Percentiles rank a stretch among this genome's conserved stretches.
phyloP scores from a whole-genome alignment of 2,113 vertebrate species.

The Thamnophis sirtalis region DNA sequence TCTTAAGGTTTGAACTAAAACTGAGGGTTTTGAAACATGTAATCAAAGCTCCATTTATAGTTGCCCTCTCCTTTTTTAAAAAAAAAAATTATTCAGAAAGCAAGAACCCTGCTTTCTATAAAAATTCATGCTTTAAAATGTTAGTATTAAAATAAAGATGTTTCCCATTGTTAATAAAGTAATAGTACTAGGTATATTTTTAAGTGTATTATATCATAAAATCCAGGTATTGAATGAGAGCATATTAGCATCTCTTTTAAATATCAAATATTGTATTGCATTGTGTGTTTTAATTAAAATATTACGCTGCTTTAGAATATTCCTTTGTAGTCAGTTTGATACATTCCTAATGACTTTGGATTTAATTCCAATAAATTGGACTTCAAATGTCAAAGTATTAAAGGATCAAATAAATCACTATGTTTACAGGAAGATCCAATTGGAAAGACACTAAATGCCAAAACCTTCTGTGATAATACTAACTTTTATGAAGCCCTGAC shows the following conservation, averaged over 20 bases:
- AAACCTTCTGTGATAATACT: neutral
- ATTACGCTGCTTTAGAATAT: conserved; percentile 27
- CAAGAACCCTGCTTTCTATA: neutral
- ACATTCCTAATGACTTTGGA: neutral
- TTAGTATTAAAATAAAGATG: neutral
- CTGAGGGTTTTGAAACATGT: neutral
- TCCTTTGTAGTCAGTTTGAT: conserved; percentile 17
- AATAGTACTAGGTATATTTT: neutral
- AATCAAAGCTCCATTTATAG: neutral
- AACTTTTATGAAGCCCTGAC: neutral
- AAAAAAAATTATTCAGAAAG: neutral
- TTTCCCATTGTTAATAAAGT: neutral
- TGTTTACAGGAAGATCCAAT: conserved; percentile 12
- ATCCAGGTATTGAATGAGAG: neutral
- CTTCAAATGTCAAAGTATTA: conserved; percentile 20
- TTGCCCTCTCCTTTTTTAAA: too few species aligned
- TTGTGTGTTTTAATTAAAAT: conserved; percentile 38
- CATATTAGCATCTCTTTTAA: conserved; percentile 47
- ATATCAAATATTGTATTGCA: conserved; percentile 31
- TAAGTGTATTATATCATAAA: neutral
- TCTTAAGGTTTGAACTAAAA: neutral
- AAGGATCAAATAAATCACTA: neutral
- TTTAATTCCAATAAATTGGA: conserved; percentile 37
- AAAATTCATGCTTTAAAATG: neutral
- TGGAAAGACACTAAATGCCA: neutral